These are phyloP conservation scores for Ibycter americanus DNA, from an alignment of 2,797 vertebrate species.

Conservation along the genomic window DNA sequence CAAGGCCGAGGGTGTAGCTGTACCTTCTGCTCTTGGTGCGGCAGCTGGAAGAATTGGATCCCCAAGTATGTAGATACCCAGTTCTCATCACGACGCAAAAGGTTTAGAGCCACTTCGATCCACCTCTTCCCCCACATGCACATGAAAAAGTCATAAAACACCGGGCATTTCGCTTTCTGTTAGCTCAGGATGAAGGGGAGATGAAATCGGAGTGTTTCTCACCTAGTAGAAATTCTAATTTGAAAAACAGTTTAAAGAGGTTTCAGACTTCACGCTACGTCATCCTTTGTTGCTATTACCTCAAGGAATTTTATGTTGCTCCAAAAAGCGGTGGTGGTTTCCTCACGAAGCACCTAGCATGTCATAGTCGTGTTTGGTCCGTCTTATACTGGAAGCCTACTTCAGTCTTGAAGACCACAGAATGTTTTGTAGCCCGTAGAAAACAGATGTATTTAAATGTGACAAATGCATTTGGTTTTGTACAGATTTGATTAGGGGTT, in stretches of 20 bases:
- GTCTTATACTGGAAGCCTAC: background rate
- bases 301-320: background rate
- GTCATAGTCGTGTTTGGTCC: background rate
- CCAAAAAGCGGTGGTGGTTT: rapidly evolving
- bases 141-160: background rate
- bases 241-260: background rate
- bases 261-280: background rate
- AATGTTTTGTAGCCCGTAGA: background rate
- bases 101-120: background rate
- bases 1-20: background rate
- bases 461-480: background rate
- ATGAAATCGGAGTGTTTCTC: background rate
- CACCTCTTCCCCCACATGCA: background rate
- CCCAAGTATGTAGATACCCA: too few species aligned
- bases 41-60: background rate
- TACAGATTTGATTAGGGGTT: background rate
- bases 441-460: background rate
- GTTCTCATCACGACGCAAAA: background rate
- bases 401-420: background rate
- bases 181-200: background rate
- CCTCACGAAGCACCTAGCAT: rapidly evolving
- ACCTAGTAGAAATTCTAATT: background rate
- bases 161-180: background rate
- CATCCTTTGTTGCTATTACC: background rate
- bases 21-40: rapidly evolving